phyloP scores from a whole-genome alignment of 37 sponge, comb jelly and placozoan genomes.

The Agelas oroides region DNA sequence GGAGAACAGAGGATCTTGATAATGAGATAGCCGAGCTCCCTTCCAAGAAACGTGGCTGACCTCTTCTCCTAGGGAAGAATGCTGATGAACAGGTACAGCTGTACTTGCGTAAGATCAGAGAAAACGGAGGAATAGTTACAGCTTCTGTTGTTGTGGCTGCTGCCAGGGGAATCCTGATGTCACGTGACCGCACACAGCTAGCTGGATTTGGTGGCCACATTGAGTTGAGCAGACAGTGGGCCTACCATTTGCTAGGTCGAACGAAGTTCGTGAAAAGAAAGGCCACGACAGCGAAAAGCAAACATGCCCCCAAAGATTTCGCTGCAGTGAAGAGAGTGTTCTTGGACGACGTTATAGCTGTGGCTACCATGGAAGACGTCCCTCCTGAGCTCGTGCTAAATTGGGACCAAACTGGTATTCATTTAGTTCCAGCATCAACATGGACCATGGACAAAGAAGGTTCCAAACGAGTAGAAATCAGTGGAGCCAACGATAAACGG shows the following conservation, averaged over 20 bases:
- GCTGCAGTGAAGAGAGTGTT: slow-evolving; percentile 34
- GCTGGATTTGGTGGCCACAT: slow-evolving; percentile 42
- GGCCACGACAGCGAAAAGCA: slow-evolving; percentile 17
- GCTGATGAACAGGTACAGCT: background rate
- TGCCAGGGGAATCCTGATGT: slow-evolving; percentile 37
- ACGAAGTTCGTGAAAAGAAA: slow-evolving; percentile 58
- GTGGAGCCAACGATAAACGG: slow-evolving; percentile 70
- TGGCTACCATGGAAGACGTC: slow-evolving; percentile 27
- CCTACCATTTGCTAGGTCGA: slow-evolving; percentile 41
- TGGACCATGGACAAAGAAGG: slow-evolving; percentile 60
- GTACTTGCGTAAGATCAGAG: slow-evolving; percentile 35
- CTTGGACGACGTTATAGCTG: slow-evolving; percentile 34
- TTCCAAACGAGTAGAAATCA: slow-evolving; percentile 29
- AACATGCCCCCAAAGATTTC: slow-evolving; percentile 27
- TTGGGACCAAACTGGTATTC: slow-evolving; percentile 74
- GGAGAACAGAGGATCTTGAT: too few relatives aligned
- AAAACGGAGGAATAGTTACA: slow-evolving; percentile 36
- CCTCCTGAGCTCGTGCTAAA: slow-evolving; percentile 42
- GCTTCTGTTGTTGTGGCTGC: slow-evolving; percentile 38
- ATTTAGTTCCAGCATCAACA: slow-evolving; percentile 25
- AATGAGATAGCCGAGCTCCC: too few relatives aligned
- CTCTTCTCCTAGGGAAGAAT: background rate
- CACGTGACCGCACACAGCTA: slow-evolving; percentile 6
- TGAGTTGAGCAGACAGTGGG: slow-evolving; percentile 42
- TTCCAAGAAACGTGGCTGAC: slow-evolving; percentile 3